Evolutionary conservation across 2,797 vertebrate species (phyloP), one percentile per base, ranked within the genome.

Genomic region (Hippocampus kuda): DNA sequence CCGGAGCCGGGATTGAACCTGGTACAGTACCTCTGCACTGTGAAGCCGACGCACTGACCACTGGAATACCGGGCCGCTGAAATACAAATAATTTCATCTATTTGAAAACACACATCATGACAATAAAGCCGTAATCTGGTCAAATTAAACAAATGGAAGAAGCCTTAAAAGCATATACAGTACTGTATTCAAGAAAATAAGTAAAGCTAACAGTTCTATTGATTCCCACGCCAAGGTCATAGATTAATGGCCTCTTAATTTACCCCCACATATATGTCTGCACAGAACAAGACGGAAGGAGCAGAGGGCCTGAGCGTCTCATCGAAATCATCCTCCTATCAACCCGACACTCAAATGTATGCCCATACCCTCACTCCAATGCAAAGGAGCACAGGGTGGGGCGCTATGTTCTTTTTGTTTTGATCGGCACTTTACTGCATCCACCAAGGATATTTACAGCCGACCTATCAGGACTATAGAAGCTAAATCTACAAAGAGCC

Each of bases 401-500:
- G 73, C 71, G 42, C 51, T 68, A 64, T 70, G 53, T 74, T 65
- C 61, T 66, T 60, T 65, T 75, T 73, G 76, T 79, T 77, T 77
- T 67, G 10, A 75, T 72, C 69, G 61, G 67, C 69, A 70, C 70
- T 81, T 75, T 73, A 22, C 70, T 81, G 81, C 70, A 81, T 77
- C 71, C 77, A 10, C 63, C 54, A 72, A 66, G 69, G 85, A 81
- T 83, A 82, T 85, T 82, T 85, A 84, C 86, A 88, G 84, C 83
- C 78, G 81, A 80, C 79, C 72, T 81, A 85, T 85, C 81, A 81
- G 84, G 79, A 76, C 82, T 76, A 84, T 76, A 82, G 74, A 72
- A 80, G 78, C 77, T 83, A 86, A 86, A 87, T 88, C 84, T 83
- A 84, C 68, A 76, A 83, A 80, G 75, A 81, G 76, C 81, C 57